Evolutionary conservation across 1,140 invertebrate genomes (phyloP).

Genomic region (Drosophila pandora): DNA sequence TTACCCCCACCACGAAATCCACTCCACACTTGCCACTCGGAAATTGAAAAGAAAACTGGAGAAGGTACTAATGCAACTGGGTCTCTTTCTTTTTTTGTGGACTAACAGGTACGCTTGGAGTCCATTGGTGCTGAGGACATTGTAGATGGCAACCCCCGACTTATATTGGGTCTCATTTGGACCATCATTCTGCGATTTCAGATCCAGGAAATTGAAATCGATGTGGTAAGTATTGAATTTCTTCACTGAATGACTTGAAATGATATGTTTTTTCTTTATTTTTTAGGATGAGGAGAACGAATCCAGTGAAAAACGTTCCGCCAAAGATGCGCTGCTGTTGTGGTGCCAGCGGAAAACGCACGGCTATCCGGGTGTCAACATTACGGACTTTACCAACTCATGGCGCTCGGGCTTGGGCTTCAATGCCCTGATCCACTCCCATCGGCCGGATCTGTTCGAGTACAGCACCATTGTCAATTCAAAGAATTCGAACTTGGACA

Average conservation of each 20-base stretch:
- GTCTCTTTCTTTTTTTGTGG: constrained; percentile 6
- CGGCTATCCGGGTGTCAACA: constrained; percentile 95
- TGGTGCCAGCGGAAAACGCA: constrained; percentile 99
- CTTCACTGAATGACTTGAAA: too few relatives aligned
- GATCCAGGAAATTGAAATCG: constrained; percentile 99
- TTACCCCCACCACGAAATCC: constrained; percentile 30
- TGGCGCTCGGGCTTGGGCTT: constrained; percentile 98
- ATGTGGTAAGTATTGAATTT: constrained; percentile 89
- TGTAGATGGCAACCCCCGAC: constrained; percentile 97
- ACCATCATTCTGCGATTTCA: constrained; percentile 98
- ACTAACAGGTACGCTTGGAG: constrained; percentile 84
- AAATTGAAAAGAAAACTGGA: constrained; percentile 26
- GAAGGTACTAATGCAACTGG: constrained; percentile 45
- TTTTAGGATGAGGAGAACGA: constrained; percentile 97
- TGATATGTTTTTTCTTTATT: not conserved
- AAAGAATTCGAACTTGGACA: constrained; percentile 91
- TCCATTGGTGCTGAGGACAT: constrained; percentile 99
- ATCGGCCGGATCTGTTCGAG: constrained; percentile 96
- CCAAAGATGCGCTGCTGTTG: constrained; percentile 98
- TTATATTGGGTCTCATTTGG: constrained; percentile 99
- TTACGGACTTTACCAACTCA: constrained; percentile 93
- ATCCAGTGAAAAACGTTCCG: constrained; percentile 98
- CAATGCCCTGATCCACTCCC: constrained; percentile 98
- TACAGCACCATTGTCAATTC: constrained; percentile 90
- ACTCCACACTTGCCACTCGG: not conserved